Evolutionary conservation across 2,888 invertebrate genomes (phyloP).

Genomic region (Anarsia innoxiella): DNA sequence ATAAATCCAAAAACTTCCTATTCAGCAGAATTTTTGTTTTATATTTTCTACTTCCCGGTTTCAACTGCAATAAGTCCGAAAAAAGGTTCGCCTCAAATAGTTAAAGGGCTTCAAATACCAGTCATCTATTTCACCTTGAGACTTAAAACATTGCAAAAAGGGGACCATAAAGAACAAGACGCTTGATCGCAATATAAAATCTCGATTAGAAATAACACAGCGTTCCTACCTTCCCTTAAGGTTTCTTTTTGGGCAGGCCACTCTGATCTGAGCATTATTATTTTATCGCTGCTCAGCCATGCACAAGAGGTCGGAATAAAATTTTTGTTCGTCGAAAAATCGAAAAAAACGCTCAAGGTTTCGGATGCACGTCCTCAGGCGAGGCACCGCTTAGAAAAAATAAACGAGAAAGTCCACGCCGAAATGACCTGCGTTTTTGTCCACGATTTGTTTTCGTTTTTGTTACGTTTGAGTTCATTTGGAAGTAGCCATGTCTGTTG

Average conservation of each 20-base stretch:
- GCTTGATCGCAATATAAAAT: constrained; percentile 57
- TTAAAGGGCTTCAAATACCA: constrained; percentile 27
- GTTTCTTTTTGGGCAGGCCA: constrained; percentile 51
- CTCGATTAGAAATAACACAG: constrained; percentile 64
- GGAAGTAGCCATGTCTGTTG: constrained; percentile 70
- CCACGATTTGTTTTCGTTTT: constrained; percentile 72
- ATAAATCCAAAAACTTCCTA: too few relatives aligned
- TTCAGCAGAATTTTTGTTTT: too few relatives aligned
- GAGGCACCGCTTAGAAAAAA: constrained; percentile 61
- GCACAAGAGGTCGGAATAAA: constrained; percentile 59
- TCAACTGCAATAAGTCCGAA: too few relatives aligned
- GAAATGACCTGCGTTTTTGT: constrained; percentile 75
- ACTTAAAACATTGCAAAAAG: constrained; percentile 53
- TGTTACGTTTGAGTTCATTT: constrained; percentile 74
- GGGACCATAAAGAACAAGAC: constrained; percentile 47
- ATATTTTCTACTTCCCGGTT: too few relatives aligned
- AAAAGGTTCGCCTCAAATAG: too few relatives aligned
- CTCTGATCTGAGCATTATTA: constrained; percentile 55
- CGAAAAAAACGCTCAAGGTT: constrained; percentile 56
- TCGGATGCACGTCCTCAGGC: constrained; percentile 70
- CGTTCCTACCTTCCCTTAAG: constrained; percentile 51
- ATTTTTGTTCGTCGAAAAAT: constrained; percentile 53
- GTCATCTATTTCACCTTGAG: constrained; percentile 46
- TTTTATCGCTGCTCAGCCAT: constrained; percentile 65
- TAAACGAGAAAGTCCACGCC: constrained; percentile 66